Conservation (phyloP, 2,797 vertebrate species). For the Coregonus sp. region DNA sequence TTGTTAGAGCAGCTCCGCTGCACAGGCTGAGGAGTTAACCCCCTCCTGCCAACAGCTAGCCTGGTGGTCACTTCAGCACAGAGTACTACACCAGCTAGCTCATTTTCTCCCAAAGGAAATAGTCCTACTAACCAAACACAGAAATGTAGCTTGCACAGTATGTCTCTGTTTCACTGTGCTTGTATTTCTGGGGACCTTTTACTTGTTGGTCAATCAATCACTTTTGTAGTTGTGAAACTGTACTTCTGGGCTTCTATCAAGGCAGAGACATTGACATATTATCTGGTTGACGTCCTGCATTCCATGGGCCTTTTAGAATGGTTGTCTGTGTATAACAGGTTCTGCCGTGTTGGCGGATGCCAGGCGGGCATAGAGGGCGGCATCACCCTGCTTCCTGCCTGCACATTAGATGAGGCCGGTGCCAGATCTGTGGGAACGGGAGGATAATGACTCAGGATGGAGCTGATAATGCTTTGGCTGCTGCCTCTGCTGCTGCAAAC, state of each 20-base stretch:
- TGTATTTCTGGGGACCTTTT: neutral
- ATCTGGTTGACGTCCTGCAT: neutral
- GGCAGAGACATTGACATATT: neutral
- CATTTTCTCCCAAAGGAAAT: no score
- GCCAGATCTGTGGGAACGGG: slow-evolving; percentile 54
- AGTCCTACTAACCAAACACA: neutral
- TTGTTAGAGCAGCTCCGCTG: slow-evolving; percentile 49
- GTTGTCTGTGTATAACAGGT: neutral
- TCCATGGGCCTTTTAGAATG: neutral
- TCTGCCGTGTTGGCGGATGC: neutral
- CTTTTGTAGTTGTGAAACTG: neutral
- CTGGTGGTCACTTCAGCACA: slow-evolving; percentile 54
- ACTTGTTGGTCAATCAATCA: neutral
- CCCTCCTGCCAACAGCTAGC: slow-evolving; percentile 44
- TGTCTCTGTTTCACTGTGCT: neutral
- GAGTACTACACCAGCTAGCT: slow-evolving; percentile 25
- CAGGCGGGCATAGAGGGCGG: neutral
- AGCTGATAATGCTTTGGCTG: slow-evolving; percentile 45
- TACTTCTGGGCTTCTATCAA: neutral
- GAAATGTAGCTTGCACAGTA: neutral
- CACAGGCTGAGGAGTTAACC: slow-evolving; percentile 52
- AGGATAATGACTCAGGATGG: slow-evolving; percentile 63
- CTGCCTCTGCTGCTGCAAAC: slow-evolving; percentile 30
- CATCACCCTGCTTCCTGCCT: slow-evolving; percentile 45
- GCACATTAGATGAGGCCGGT: slow-evolving; percentile 19